Percentiles rank a stretch among this genome's conserved stretches.
phyloP scores from a whole-genome alignment of 2,113 vertebrate genomes.

The Epinephelus lanceolatus region DNA sequence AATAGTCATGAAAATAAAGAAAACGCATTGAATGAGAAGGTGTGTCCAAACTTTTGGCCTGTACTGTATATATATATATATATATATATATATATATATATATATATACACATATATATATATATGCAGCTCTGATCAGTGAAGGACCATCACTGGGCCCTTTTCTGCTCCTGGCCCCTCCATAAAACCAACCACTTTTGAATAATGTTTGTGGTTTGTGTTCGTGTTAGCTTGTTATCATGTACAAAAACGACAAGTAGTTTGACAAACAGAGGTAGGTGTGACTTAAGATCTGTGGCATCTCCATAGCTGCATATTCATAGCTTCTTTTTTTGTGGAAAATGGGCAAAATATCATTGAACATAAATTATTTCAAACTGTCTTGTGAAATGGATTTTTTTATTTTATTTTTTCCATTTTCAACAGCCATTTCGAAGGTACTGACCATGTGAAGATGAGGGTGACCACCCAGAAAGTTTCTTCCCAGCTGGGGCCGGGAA shows the following conservation, averaged over 20 bases:
- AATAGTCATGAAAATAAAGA: too few relatives aligned
- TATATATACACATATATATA: too few relatives aligned
- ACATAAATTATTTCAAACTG: not conserved
- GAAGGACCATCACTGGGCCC: not conserved
- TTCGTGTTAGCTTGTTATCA: not conserved
- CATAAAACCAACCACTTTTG: not conserved
- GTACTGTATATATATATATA: too few relatives aligned
- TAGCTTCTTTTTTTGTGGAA: not conserved
- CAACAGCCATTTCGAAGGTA: not conserved
- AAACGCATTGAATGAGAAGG: too few relatives aligned
- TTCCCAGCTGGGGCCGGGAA: slow-evolving; percentile 98
- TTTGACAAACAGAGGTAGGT: too few relatives aligned
- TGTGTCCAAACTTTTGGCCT: too few relatives aligned
- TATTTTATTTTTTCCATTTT: too few relatives aligned
- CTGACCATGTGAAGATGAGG: slow-evolving; percentile 94
- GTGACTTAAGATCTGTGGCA: not conserved
- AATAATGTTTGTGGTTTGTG: not conserved
- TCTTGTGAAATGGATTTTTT: not conserved
- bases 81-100: too few relatives aligned
- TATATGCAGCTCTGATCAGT: not conserved
- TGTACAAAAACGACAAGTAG: not conserved
- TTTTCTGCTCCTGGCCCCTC: not conserved
- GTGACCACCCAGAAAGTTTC: slow-evolving; percentile 96
- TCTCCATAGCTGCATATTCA: not conserved
- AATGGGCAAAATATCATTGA: not conserved